Base-by-base conservation (phyloP, 2,797 vertebrate species). In the Eleutherodactylus coqui region DNA sequence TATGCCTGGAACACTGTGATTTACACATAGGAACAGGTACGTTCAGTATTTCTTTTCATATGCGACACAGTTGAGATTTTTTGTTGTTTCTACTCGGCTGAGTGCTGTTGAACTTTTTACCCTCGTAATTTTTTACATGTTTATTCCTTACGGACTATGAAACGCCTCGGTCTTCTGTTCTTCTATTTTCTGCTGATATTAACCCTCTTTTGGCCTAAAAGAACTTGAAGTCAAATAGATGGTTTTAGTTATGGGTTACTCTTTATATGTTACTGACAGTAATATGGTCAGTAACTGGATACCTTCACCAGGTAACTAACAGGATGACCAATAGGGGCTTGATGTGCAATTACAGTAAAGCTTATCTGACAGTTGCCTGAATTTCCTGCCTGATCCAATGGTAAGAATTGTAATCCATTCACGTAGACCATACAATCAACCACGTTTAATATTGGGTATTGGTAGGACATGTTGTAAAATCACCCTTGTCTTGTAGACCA, bases 61-160 rank as follows among this genome's bases (percentile, higher is more conserved):
- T 70, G 24, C n/a, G 21, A 11, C 27, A 81, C 43, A 36, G 13
- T 38, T 27, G 60, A 69, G 60, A 81, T n/a, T 60, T 53, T 60
- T 79, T 69, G 55, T 51, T 51, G 75, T 21, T 69, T 67, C 70
- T 47, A 27, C 14, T 7, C 47, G 36, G 29, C 2, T n/a, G 29
- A 69, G 41, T 67, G 19, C 34, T 32, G 55, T 24, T 51, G 79
- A 70, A 82, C 79, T 82, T 41, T 81, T 70, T 82, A 82, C 79
- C 79, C 34, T 24, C 16, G 1, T 36, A 8, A 29, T 36, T 6
- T 55, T 58, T 32, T 77, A 38, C 11, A 11, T 45, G 0, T 70
- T 82, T 82, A 17, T 38, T 53, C n/a, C 45, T 51, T 6, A 34
- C 38, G 21, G 6, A 13, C 64, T 69, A 38, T 34, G n/a, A 82